phyloP scores from a whole-genome alignment of 2,888 invertebrate genomes.

The Cyrtodaria siliqua region DNA sequence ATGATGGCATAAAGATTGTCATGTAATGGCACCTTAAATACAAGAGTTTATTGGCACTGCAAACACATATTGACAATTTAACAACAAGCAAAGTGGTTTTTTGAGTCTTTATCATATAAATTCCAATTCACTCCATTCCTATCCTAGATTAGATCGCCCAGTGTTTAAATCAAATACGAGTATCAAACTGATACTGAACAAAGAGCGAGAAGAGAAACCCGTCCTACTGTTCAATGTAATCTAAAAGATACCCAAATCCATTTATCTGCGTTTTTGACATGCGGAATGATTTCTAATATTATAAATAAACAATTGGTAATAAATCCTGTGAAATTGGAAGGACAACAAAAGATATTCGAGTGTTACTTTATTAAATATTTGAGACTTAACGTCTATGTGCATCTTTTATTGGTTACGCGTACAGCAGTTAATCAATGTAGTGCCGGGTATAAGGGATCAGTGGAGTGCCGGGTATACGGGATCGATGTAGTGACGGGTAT shows the following conservation, averaged over 20 bases:
- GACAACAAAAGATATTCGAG: conserved; percentile 29
- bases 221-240: neutral
- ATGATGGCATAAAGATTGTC: too few species aligned
- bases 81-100: neutral
- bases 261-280: conserved; percentile 41
- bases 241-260: conserved; percentile 28
- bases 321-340: conserved; percentile 37
- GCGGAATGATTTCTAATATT: conserved; percentile 48
- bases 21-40: too few species aligned
- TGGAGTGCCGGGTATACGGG: too few species aligned
- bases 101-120: conserved; percentile 2
- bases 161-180: conserved; percentile 8
- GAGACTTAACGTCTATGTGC: neutral
- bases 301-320: conserved; percentile 39
- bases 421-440: too few species aligned
- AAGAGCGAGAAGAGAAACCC: neutral
- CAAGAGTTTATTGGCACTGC: too few species aligned
- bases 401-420: conserved; percentile 1
- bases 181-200: conserved; percentile 3
- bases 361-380: conserved; percentile 18
- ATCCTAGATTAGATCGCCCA: neutral
- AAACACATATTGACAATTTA: too few species aligned
- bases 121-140: neutral
- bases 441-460: too few species aligned
- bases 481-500: too few species aligned